Percentiles rank a stretch among this genome's conserved stretches.
phyloP scores from a whole-genome alignment of 1,140 invertebrate species.

The Leptinotarsa texana region DNA sequence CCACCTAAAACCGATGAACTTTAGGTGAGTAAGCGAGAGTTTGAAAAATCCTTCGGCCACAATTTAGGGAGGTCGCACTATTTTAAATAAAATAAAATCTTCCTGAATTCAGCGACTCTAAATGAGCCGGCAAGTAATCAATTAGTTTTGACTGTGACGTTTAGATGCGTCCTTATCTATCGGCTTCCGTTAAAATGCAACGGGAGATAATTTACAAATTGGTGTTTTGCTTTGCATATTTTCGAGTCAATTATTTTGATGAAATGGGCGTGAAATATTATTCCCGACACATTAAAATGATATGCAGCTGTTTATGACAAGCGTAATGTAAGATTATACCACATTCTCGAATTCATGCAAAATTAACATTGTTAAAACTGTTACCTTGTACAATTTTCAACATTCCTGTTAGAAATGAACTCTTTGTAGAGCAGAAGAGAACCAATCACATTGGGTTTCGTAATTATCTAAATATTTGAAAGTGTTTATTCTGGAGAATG shows the following conservation, averaged over 20 bases:
- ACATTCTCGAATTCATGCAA: too few species aligned
- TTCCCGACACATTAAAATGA: neutral
- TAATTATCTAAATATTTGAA: conserved; percentile 5
- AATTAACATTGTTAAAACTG: too few species aligned
- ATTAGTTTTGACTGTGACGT: neutral
- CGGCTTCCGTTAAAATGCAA: neutral
- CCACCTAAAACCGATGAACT: conserved; percentile 11
- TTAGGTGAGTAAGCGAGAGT: conserved; percentile 13
- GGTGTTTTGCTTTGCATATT: conserved; percentile 5
- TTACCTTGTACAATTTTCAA: too few species aligned
- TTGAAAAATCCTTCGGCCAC: neutral
- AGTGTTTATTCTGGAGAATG: neutral
- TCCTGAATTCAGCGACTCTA: conserved; percentile 13
- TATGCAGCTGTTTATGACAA: neutral
- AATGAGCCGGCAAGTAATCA: conserved; percentile 11
- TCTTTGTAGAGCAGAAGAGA: too few species aligned
- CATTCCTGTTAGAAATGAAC: too few species aligned
- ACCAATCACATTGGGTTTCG: neutral
- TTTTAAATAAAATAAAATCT: conserved; percentile 7
- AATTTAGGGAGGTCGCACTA: neutral
- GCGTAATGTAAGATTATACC: too few species aligned
- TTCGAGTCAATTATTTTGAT: neutral
- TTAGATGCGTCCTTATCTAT: neutral
- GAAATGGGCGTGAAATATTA: neutral
- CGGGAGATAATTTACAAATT: neutral